Conservation (phyloP, 2,888 invertebrate genomes). For the Dyspetes luteomarginatus region DNA sequence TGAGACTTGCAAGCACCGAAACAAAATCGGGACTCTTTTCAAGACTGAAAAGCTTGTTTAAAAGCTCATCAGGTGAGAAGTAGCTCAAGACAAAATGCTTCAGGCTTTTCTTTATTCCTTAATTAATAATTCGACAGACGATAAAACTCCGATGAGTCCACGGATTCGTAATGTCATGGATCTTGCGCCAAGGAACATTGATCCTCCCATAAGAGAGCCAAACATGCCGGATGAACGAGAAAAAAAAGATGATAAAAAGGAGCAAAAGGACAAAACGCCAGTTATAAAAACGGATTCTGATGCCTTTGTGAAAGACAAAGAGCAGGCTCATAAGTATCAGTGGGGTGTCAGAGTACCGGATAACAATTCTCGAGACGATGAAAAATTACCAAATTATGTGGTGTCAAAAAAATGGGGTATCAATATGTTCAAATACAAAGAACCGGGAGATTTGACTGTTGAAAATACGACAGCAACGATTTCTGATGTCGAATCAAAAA, state of each 20-base stretch:
- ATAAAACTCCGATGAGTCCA: conserved; percentile 56
- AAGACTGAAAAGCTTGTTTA: conserved; percentile 72
- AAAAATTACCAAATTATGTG: conserved; percentile 63
- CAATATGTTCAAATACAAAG: conserved; percentile 36
- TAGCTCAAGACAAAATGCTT: background rate
- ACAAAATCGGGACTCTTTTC: conserved; percentile 68
- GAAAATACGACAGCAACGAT: background rate
- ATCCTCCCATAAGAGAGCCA: conserved; percentile 73
- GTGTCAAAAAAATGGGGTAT: conserved; percentile 69
- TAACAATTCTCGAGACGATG: conserved; percentile 35
- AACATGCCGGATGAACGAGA: conserved; percentile 71
- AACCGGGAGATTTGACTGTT: background rate
- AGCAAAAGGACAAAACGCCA: conserved; percentile 73
- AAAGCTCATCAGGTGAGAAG: conserved; percentile 65
- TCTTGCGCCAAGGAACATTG: conserved; percentile 66
- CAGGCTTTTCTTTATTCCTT: conserved; percentile 33
- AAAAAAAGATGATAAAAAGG: conserved; percentile 71
- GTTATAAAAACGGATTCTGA: conserved; percentile 67
- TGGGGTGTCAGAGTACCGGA: conserved; percentile 73
- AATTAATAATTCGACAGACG: conserved; percentile 68
- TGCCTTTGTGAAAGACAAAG: conserved; percentile 22
- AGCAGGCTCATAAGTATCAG: conserved; percentile 63
- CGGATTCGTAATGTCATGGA: conserved; percentile 59
- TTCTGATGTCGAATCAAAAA: background rate
- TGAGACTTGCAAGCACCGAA: conserved; percentile 54